phyloP scores from a whole-genome alignment of 1,140 invertebrate genomes.

The Epicauta chinensis region DNA sequence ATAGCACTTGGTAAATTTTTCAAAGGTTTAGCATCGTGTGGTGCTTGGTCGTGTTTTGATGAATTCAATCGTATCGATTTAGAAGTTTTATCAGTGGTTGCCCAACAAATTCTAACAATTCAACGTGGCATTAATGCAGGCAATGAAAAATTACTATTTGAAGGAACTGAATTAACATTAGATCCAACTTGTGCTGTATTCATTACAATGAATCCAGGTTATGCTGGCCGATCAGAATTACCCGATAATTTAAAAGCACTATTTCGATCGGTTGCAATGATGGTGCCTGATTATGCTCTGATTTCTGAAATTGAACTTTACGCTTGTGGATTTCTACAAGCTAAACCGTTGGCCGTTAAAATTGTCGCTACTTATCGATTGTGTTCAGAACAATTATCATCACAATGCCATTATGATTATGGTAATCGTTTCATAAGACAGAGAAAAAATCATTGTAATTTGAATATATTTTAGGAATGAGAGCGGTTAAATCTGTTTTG shows the following conservation, averaged over 20 bases:
- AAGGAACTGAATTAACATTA: conserved; percentile 79
- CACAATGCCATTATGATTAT: conserved; percentile 95
- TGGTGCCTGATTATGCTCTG: conserved; percentile 93
- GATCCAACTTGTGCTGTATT: conserved; percentile 92
- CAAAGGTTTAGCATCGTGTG: conserved; percentile 91
- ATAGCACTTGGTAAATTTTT: conserved; percentile 94
- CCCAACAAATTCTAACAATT: conserved; percentile 81
- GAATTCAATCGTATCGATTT: conserved; percentile 86
- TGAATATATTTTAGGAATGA: conserved; percentile 53
- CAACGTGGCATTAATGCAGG: conserved; percentile 73
- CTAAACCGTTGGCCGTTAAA: conserved; percentile 83
- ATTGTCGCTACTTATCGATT: conserved; percentile 90
- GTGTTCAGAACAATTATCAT: conserved; percentile 92
- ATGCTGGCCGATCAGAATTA: conserved; percentile 83
- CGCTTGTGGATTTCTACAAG: conserved; percentile 88
- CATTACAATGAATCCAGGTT: conserved; percentile 95
- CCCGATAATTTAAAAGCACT: conserved; percentile 95
- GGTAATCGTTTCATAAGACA: conserved; percentile 47
- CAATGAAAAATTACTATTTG: conserved; percentile 70
- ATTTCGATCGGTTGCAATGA: conserved; percentile 95
- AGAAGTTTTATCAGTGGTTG: conserved; percentile 87
- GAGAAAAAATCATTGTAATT: background rate
- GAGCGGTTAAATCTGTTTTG: conserved; percentile 83
- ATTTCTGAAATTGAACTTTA: conserved; percentile 93
- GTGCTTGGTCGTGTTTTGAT: conserved; percentile 96